phyloP scores from a whole-genome alignment of 1,140 invertebrate species.

The Brachionus manjavacas region DNA sequence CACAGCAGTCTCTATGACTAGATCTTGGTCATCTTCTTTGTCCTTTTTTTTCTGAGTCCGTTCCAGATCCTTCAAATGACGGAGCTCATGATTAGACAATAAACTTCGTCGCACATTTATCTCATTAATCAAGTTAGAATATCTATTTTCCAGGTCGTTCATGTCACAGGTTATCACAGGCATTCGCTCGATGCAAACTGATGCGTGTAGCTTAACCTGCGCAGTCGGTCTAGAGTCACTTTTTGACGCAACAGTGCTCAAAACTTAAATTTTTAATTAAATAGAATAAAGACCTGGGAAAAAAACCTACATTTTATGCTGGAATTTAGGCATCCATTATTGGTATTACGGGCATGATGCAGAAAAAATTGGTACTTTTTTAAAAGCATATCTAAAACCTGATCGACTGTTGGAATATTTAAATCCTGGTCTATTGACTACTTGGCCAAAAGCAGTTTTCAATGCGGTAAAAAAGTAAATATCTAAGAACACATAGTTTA shows the following conservation, averaged over 20 bases:
- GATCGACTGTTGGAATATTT: not conserved
- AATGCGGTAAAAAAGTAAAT: not conserved
- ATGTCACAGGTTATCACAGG: slow-evolving; percentile 39
- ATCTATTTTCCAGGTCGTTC: slow-evolving; percentile 38
- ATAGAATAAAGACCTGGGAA: not conserved
- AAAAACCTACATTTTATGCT: not conserved
- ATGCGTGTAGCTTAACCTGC: not conserved
- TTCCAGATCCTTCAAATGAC: slow-evolving; percentile 25
- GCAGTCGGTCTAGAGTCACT: not conserved
- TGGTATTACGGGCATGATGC: not conserved
- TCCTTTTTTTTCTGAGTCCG: slow-evolving; percentile 1
- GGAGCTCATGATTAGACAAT: slow-evolving; percentile 35
- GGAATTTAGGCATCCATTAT: not conserved
- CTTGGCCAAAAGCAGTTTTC: slow-evolving; percentile 11
- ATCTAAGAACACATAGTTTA: too few relatives aligned
- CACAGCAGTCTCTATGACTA: slow-evolving; percentile 31
- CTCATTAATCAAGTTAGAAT: slow-evolving; percentile 38
- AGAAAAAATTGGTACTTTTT: not conserved
- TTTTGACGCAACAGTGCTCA: not conserved
- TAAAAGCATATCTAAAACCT: not conserved
- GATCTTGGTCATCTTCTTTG: not conserved
- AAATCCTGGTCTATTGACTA: not conserved
- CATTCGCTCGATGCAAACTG: slow-evolving; percentile 28
- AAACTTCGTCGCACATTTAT: slow-evolving; percentile 42
- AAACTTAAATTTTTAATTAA: not conserved